These are phyloP conservation scores for Polypterus senegalus DNA, from an alignment of 2,113 vertebrate species.

Conservation along the genomic window DNA sequence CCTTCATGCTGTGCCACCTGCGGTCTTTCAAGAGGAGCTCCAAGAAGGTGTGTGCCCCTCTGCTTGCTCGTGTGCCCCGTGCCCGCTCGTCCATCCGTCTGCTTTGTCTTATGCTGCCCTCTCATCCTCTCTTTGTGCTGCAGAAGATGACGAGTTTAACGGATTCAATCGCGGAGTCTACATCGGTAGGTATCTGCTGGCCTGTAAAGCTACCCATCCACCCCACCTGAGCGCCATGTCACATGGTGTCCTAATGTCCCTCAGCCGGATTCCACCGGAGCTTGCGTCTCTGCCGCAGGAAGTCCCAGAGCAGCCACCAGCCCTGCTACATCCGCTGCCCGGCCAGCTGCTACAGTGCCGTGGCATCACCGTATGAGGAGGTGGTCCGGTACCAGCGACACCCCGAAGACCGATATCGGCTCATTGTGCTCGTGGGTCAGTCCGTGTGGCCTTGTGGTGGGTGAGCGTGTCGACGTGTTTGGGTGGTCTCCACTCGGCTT, in stretches of 20 bases:
- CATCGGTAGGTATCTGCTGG: constrained; percentile 50
- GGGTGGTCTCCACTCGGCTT: too few relatives aligned
- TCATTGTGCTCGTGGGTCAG: constrained; percentile 76
- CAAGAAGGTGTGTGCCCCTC: constrained; percentile 62
- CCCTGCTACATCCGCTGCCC: constrained; percentile 36
- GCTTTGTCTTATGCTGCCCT: constrained; percentile 13
- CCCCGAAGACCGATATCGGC: constrained; percentile 53
- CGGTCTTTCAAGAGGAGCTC: constrained; percentile 65
- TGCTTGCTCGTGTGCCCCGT: constrained; percentile 4
- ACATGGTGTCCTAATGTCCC: neutral
- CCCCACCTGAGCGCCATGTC: too few relatives aligned
- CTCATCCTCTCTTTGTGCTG: constrained; percentile 19
- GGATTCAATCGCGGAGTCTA: constrained; percentile 58
- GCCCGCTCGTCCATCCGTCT: neutral
- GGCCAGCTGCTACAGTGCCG: constrained; percentile 36
- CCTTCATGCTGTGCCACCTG: too few relatives aligned
- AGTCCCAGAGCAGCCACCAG: constrained; percentile 34
- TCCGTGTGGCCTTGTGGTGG: neutral
- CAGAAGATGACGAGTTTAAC: constrained; percentile 76
- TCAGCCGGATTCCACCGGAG: constrained; percentile 83
- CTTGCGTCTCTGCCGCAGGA: constrained; percentile 73
- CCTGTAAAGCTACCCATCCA: too few relatives aligned
- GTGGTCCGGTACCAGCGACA: constrained; percentile 74
- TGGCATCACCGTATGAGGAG: constrained; percentile 69
- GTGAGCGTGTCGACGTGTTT: too few relatives aligned